These are phyloP conservation scores for Drosophila demipolita DNA, from an alignment of 2,888 invertebrate genomes.

Conservation along the genomic window DNA sequence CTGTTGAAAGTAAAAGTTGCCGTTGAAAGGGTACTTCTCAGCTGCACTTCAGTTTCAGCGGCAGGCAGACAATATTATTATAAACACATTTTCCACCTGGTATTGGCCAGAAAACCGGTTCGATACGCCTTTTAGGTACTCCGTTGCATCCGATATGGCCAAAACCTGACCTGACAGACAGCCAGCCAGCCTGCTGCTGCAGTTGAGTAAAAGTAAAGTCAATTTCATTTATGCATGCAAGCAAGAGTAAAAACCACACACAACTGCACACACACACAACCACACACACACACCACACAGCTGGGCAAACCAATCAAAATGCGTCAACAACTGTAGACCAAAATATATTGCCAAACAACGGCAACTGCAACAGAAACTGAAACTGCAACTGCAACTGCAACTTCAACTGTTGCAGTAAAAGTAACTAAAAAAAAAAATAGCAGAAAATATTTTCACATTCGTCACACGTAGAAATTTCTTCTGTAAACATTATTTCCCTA, in stretches of 20 bases:
- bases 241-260: slow-evolving; percentile 13
- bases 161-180: background rate
- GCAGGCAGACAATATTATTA: slow-evolving; percentile 55
- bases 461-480: background rate
- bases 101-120: slow-evolving; percentile 63
- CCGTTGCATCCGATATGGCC: slow-evolving; percentile 6
- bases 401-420: background rate
- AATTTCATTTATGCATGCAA: slow-evolving; percentile 65
- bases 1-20: slow-evolving; percentile 50
- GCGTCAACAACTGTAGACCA: slow-evolving; percentile 31
- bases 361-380: slow-evolving; percentile 1
- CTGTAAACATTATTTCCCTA: background rate
- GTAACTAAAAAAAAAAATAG: too few relatives aligned
- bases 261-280: background rate
- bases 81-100: slow-evolving; percentile 71
- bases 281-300: slow-evolving; percentile 17
- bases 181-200: slow-evolving; percentile 23
- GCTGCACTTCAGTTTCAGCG: slow-evolving; percentile 62
- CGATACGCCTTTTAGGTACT: slow-evolving; percentile 30
- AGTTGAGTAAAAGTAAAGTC: slow-evolving; percentile 57
- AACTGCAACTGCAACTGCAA: slow-evolving; percentile 2
- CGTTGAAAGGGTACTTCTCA: slow-evolving; percentile 19
- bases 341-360: slow-evolving; percentile 8
- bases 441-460: background rate
- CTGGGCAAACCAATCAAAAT: slow-evolving; percentile 24